Evolutionary conservation across 2,113 vertebrate genomes (phyloP), one percentile per base, ranked within the genome.

Genomic region (Rhinoderma darwinii): DNA sequence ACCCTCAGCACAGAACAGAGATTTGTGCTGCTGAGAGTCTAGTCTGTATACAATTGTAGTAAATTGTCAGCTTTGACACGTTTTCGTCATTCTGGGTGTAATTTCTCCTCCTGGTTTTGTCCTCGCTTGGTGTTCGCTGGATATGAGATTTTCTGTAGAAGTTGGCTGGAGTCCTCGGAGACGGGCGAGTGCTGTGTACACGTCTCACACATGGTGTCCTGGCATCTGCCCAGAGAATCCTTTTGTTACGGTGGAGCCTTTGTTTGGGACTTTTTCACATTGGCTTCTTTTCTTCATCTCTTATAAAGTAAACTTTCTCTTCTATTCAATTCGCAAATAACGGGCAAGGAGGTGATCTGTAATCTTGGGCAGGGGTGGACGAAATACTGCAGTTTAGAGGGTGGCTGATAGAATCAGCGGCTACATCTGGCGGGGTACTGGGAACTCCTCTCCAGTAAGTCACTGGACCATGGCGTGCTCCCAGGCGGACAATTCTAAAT

Each of bases 161-260:
- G 47, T 44, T 18, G 18, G 14, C 47, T 14, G 15, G 75, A 37
- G 75, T 8, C 39, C 47, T n/a, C n/a, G n/a, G n/a, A n/a, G n/a
- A n/a, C n/a, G n/a, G n/a, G n/a, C 17, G 8, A 14, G 50, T 37
- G 32, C 22, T 25, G 77, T n/a, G 22, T 6, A 37, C 44, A 54
- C 76, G 37, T 81, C 77, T 80, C 76, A 14, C 78, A 61, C 78
- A 81, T 43, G 32, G 54, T 37, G 54, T 25, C 11, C 54, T 63
- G 78, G 78, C 54, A 43, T 81, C 78, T 30, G 61, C 54, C 78
- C 78, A 81, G 78, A 25, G 25, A 63, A 25, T 61, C 22, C 74
- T 12, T 63, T 61, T 81, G 50, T 81, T 35, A 8, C 22, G 0
- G 12, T 14, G 1, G 25, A 8, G 27, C 12, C 78, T 63, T 80